A percentile compares a stretch with the other conserved stretches of the same genome.
Conservation (phyloP, 1,140 invertebrate genomes). For the Rhyzopertha dominica region DNA sequence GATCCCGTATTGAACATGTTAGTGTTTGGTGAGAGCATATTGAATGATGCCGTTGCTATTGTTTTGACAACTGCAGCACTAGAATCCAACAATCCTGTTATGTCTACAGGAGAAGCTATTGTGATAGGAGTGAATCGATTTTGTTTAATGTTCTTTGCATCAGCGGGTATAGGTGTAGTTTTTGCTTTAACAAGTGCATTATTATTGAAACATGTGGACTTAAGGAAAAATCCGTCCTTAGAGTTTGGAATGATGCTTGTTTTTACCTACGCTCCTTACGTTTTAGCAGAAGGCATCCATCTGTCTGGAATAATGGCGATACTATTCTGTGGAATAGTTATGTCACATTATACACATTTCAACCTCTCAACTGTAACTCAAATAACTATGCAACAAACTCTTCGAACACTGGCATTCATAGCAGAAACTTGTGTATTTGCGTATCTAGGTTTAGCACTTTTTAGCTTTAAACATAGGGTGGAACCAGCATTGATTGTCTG, state of each 20-base stretch:
- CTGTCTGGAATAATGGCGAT: slow-evolving; percentile 99
- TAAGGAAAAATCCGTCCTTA: slow-evolving; percentile 94
- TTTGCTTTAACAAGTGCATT: slow-evolving; percentile 93
- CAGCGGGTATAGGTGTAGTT: slow-evolving; percentile 92
- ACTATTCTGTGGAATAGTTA: slow-evolving; percentile 96
- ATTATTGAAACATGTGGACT: slow-evolving; percentile 91
- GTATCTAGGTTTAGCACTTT: slow-evolving; percentile 96
- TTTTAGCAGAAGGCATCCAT: slow-evolving; percentile 94
- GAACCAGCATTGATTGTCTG: slow-evolving; percentile 83
- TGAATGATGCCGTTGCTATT: slow-evolving; percentile 98
- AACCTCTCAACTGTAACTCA: slow-evolving; percentile 98
- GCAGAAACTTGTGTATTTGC: slow-evolving; percentile 99
- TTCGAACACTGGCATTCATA: slow-evolving; percentile 95
- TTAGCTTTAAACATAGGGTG: slow-evolving; percentile 87
- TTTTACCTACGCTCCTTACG: slow-evolving; percentile 97
- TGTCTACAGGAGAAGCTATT: slow-evolving; percentile 75
- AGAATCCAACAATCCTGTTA: slow-evolving; percentile 68
- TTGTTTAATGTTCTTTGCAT: slow-evolving; percentile 97
- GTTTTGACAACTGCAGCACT: slow-evolving; percentile 87
- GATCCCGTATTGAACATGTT: slow-evolving; percentile 97
- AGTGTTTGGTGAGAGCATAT: slow-evolving; percentile 96
- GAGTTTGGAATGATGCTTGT: slow-evolving; percentile 98
- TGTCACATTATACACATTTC: slow-evolving; percentile 99
- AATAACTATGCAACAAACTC: slow-evolving; percentile 98
- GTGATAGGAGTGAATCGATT: slow-evolving; percentile 89